phyloP scores from a whole-genome alignment of 2,113 vertebrate species.

The Malurus elegans region DNA sequence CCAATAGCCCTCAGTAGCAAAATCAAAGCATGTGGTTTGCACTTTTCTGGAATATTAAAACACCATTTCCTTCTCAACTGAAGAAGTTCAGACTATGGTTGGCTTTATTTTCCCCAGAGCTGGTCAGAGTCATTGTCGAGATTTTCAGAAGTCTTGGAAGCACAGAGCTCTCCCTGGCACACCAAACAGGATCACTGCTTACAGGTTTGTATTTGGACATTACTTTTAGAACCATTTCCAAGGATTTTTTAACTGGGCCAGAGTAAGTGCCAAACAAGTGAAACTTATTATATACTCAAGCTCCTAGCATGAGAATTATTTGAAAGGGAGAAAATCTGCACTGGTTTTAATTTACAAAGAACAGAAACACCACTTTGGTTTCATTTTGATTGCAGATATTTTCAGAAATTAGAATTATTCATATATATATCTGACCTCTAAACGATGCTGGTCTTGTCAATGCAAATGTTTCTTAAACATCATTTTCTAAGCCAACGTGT shows the following conservation, averaged over 20 bases:
- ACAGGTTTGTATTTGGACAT: slow-evolving; percentile 10
- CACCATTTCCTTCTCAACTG: neutral
- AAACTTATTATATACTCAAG: slow-evolving; percentile 7
- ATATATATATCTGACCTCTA: neutral
- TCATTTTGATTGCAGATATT: neutral
- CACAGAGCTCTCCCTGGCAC: neutral
- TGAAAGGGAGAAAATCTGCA: neutral
- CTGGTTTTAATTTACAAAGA: neutral
- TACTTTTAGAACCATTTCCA: slow-evolving; percentile 22
- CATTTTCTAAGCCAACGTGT: neutral
- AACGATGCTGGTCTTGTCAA: neutral
- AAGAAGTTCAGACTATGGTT: neutral
- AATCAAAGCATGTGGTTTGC: neutral
- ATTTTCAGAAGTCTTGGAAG: slow-evolving; percentile 18
- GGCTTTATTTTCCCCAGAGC: neutral
- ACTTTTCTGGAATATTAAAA: slow-evolving; percentile 14
- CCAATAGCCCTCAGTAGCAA: neutral
- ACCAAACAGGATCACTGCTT: neutral
- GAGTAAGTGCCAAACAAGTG: slow-evolving; percentile 23
- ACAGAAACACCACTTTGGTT: neutral
- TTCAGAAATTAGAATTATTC: neutral
- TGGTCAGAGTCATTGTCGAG: neutral
- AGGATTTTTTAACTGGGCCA: neutral
- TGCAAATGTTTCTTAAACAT: neutral
- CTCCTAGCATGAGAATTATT: neutral